These are phyloP conservation scores for Lamproptera curius DNA, from an alignment of 2,888 invertebrate genomes.

Conservation along the genomic window DNA sequence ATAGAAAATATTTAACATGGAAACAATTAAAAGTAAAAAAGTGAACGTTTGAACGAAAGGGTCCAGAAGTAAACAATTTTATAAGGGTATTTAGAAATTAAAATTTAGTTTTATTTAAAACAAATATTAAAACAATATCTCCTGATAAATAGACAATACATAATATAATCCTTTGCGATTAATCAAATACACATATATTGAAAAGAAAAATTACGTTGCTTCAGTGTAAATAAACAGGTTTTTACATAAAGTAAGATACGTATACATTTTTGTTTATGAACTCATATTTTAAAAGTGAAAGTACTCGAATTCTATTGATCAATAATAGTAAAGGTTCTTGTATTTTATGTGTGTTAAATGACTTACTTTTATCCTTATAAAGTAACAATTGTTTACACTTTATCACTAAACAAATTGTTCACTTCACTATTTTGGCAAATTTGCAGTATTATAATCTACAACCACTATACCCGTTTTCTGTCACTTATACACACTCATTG, in stretches of 20 bases:
- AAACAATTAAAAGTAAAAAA: no score
- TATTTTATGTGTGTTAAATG: not conserved
- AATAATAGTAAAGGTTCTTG: not conserved
- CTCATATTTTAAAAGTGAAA: constrained; percentile 32
- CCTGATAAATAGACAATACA: no score
- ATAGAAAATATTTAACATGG: no score
- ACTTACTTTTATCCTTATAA: not conserved
- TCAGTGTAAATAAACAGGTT: not conserved
- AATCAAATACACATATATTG: no score
- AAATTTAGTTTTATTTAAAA: no score
- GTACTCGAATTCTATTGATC: constrained; percentile 30
- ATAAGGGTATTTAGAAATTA: no score
- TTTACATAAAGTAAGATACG: constrained; percentile 22
- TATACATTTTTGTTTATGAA: constrained; percentile 25
- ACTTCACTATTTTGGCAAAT: constrained; percentile 17
- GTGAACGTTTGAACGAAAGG: no score
- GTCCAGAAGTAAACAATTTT: no score
- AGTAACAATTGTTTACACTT: not conserved
- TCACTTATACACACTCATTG: constrained; percentile 12
- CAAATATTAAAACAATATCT: no score
- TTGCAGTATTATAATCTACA: constrained; percentile 7
- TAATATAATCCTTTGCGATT: no score
- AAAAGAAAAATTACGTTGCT: not conserved
- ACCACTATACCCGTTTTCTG: constrained; percentile 10
- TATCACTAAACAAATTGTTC: constrained; percentile 14